A percentile compares a stretch with the other conserved stretches of the same genome.
phyloP scores from a whole-genome alignment of 2,113 vertebrate species.

The Tenrec ecaudatus region DNA sequence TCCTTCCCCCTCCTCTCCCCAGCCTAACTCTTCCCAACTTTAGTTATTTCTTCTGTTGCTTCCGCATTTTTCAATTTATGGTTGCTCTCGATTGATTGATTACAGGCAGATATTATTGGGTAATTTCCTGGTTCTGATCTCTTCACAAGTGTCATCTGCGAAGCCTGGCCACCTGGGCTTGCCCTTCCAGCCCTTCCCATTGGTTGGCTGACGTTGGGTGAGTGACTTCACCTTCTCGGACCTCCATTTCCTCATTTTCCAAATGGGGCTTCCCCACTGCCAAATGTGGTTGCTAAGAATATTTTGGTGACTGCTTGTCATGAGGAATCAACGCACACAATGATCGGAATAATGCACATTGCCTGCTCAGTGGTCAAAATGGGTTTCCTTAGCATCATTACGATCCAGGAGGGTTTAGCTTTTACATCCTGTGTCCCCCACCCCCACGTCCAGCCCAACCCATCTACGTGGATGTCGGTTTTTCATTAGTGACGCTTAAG shows the following conservation, averaged over 20 bases:
- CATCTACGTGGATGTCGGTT: neutral
- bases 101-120: neutral
- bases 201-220: neutral
- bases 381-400: slow-evolving; percentile 10
- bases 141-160: neutral
- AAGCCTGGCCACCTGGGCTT: neutral
- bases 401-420: neutral
- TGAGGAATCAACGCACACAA: neutral
- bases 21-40: neutral
- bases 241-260: slow-evolving; percentile 6
- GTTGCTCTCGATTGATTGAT: neutral
- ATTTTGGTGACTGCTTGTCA: neutral
- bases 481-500: neutral
- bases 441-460: too few species aligned
- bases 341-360: neutral
- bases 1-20: neutral
- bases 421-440: neutral
- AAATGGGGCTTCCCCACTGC: neutral
- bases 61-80: slow-evolving; percentile 6
- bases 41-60: neutral
- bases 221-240: neutral
- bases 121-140: neutral
- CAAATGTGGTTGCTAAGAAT: neutral
- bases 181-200: neutral
- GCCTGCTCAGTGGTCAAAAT: neutral